Conservation (phyloP, 2,113 vertebrate genomes). For the Riparia riparia region DNA sequence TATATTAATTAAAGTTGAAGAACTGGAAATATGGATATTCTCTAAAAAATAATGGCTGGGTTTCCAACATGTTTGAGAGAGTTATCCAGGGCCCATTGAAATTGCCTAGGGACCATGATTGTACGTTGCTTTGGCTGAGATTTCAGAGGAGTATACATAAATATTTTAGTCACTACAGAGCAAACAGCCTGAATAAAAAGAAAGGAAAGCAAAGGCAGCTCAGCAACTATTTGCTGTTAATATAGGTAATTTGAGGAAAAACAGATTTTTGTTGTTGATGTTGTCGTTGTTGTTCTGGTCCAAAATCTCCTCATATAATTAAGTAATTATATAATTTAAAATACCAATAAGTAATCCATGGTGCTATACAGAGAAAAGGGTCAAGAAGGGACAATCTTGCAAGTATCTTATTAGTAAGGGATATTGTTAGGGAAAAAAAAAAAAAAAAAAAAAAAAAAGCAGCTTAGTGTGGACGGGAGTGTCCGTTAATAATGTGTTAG, state of each 20-base stretch:
- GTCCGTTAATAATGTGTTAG: not conserved
- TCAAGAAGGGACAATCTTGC: not conserved
- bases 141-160: not conserved
- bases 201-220: not conserved
- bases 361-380: not conserved
- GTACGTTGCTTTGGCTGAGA: not conserved
- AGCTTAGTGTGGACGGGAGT: not conserved
- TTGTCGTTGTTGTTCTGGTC: not conserved
- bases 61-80: not conserved
- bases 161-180: constrained; percentile 6
- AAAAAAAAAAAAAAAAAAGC: not conserved
- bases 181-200: not conserved
- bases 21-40: not conserved
- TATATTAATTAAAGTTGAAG: not conserved
- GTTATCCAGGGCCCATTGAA: not conserved
- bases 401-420: not conserved
- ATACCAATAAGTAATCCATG: not conserved
- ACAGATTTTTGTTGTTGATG: not conserved
- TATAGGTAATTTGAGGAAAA: not conserved
- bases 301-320: not conserved
- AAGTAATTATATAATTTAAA: not conserved
- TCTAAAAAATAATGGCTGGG: not conserved
- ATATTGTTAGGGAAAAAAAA: not conserved
- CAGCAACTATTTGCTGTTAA: not conserved
- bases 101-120: not conserved